Percentiles rank a stretch among this genome's conserved stretches.
These are phyloP conservation scores for Carlito syrichta DNA, from an alignment of 2,113 vertebrate species.

Conservation along the genomic window DNA sequence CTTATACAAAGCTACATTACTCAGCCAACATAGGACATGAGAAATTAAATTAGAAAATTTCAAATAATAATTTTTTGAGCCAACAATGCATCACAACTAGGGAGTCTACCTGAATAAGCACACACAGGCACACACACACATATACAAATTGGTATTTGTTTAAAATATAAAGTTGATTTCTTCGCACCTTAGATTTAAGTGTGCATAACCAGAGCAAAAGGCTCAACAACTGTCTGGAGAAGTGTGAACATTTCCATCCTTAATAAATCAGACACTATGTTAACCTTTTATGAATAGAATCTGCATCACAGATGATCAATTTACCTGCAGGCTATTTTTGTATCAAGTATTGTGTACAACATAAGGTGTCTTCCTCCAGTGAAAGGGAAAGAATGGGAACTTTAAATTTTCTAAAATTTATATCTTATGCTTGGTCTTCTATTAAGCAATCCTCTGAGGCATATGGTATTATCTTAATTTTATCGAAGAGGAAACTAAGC, in stretches of 20 bases:
- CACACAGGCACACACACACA: fast-evolving
- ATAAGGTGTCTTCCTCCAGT: background rate
- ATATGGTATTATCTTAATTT: background rate
- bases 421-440: background rate
- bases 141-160: no score
- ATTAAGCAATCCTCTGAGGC: background rate
- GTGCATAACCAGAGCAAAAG: background rate
- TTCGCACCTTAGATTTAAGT: background rate
- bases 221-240: background rate
- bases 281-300: background rate
- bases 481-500: background rate
- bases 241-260: background rate
- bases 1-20: background rate
- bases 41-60: conserved; percentile 5
- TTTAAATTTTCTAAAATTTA: background rate
- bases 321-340: background rate
- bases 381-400: background rate
- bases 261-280: background rate
- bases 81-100: background rate
- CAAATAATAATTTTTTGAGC: conserved; percentile 29
- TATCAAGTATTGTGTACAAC: background rate
- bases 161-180: conserved; percentile 27
- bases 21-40: background rate
- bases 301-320: background rate
- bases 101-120: background rate